phyloP scores from a whole-genome alignment of 2,113 vertebrate species.

The Megaleporinus macrocephalus region DNA sequence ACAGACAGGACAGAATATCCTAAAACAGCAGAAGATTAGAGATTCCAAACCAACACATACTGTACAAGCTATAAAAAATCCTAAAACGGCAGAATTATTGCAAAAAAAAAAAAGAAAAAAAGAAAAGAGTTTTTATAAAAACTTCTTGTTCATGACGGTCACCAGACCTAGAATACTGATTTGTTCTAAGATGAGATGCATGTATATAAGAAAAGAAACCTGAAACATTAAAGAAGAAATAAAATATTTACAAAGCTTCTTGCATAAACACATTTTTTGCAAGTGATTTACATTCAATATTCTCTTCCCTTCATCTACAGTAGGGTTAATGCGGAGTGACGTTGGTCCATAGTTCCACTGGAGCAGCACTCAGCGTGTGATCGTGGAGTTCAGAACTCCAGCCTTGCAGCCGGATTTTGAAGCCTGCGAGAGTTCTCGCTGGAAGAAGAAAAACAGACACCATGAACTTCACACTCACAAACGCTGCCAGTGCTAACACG shows the following conservation, averaged over 20 bases:
- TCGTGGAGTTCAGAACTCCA: slow-evolving; percentile 76
- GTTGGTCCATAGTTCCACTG: not conserved
- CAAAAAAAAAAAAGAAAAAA: too few species aligned
- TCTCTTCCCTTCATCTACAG: slow-evolving; percentile 24
- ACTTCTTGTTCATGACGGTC: slow-evolving; percentile 6
- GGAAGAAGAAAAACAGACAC: slow-evolving; percentile 34
- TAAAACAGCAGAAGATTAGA: not conserved
- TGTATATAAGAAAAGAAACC: slow-evolving; percentile 2
- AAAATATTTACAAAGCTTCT: slow-evolving; percentile 46
- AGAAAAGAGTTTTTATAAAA: slow-evolving; percentile 53
- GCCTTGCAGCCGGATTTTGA: slow-evolving; percentile 68
- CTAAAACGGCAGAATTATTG: slow-evolving; percentile 7
- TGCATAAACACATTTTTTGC: slow-evolving; percentile 31
- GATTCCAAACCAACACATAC: slow-evolving; percentile 3
- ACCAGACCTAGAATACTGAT: not conserved
- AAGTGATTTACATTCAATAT: slow-evolving; percentile 48
- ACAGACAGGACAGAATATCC: slow-evolving; percentile 10
- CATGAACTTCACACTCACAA: not conserved
- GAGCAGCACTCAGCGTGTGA: slow-evolving; percentile 62
- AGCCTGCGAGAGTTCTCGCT: slow-evolving; percentile 74
- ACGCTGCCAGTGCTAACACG: not conserved
- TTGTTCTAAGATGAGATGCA: slow-evolving; percentile 4
- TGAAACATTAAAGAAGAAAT: slow-evolving; percentile 25
- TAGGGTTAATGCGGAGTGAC: not conserved
- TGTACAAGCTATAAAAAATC: not conserved